Evolutionary conservation across 2,113 vertebrate species (phyloP), one percentile per base, ranked within the genome.

Genomic region (Puffinus mauretanicus): DNA sequence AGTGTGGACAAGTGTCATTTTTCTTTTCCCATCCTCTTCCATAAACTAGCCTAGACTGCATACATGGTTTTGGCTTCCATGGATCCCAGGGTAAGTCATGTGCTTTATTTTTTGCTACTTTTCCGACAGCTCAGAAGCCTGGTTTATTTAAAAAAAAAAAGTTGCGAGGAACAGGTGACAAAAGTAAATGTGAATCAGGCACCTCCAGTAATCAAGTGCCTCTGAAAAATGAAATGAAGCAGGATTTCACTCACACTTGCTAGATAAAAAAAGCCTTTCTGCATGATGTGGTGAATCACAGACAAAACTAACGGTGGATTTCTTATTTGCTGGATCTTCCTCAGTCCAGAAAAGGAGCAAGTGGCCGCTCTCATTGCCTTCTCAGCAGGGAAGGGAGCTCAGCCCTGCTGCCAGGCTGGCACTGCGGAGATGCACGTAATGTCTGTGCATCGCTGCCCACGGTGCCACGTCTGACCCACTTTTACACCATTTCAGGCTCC

Each of bases 391-490:
- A 64, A 32, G 18, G 42, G 46, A 75, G 62, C 58, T 80, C n/a
- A 14, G 38, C 51, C 32, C 88, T 34, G 62, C 76, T 83, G 52
- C 69, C 0, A 0, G 44, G 65, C 4, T 62, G 67, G 26, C n/a
- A 51, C 51, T 14, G 64, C 14, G 4, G 61, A 58, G 66, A 30
- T 25, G 27, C n/a, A 20, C 1, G 7, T 34, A 57, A 21, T 20
- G 24, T 7, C 70, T 58, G 60, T 8, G 66, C 55, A 38, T 13
- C 1, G 0, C 70, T 85, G 72, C 70, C 42, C 2, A 0, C 0
- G 4, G 16, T 29, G 36, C 54, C 51, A 61, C 7, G 2, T 29
- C 84, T 84, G 72, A 78, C 55, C 90, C 30, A 2, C 21, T 80
- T 85, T 2, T n/a, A 36, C 73, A 77, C 70, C 70, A 29, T 16